Percentiles rank a stretch among this genome's conserved stretches.
These are phyloP conservation scores for Chlorops oryzae DNA, from an alignment of 1,140 invertebrate species.

Conservation along the genomic window DNA sequence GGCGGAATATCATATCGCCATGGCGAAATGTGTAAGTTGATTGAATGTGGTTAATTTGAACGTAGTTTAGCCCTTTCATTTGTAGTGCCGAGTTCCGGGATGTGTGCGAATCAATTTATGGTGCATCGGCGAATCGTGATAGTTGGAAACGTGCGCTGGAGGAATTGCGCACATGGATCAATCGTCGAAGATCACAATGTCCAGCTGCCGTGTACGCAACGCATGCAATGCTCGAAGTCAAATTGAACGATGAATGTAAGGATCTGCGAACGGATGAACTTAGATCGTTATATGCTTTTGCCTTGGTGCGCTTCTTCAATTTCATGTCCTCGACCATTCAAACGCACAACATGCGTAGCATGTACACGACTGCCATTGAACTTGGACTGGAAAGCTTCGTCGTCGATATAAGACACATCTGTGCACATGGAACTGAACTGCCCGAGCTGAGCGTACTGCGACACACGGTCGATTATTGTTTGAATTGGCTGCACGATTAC, in stretches of 20 bases:
- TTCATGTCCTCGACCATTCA: conserved; percentile 46
- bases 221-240: conserved; percentile 27
- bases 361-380: conserved; percentile 40
- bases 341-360: conserved; percentile 30
- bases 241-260: conserved; percentile 18
- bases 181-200: conserved; percentile 33
- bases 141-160: conserved; percentile 19
- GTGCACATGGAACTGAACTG: conserved; percentile 39
- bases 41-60: neutral
- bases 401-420: conserved; percentile 40
- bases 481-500: conserved; percentile 34
- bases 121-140: conserved; percentile 2
- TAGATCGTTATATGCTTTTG: conserved; percentile 31
- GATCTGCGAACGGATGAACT: conserved; percentile 10
- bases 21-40: conserved; percentile 11
- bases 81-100: conserved; percentile 32
- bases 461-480: conserved; percentile 25
- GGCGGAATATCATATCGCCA: neutral
- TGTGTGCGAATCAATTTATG: conserved; percentile 30
- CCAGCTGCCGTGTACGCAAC: conserved; percentile 42
- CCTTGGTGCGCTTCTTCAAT: conserved; percentile 42
- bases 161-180: conserved; percentile 33
- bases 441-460: conserved; percentile 29
- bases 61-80: neutral
- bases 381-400: conserved; percentile 38